phyloP scores from a whole-genome alignment of 2,888 invertebrate genomes.

The Oasisia sp. region DNA sequence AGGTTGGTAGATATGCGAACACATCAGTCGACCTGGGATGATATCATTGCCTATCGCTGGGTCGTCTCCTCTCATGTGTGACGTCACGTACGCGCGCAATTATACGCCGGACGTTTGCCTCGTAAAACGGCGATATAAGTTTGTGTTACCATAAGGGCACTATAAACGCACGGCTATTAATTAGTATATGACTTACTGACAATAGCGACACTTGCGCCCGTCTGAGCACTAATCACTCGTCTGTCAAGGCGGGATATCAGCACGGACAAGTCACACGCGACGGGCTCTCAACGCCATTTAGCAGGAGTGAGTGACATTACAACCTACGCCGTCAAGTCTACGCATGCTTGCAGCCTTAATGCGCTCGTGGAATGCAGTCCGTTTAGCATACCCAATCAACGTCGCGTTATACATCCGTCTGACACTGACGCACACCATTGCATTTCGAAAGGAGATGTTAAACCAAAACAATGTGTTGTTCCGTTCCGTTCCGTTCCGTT shows the following conservation, averaged over 20 bases:
- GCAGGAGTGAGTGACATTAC: neutral
- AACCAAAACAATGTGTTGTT: neutral
- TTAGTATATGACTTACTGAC: neutral
- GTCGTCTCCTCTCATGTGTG: neutral
- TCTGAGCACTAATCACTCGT: neutral
- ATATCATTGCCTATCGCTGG: neutral
- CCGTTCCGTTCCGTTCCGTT: neutral
- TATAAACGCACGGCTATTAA: neutral
- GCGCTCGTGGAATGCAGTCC: neutral
- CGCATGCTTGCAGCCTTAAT: neutral
- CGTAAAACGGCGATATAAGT: constrained; percentile 17
- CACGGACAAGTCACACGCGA: neutral
- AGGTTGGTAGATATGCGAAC: no score
- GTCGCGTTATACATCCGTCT: neutral
- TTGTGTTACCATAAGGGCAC: neutral
- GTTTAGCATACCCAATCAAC: neutral
- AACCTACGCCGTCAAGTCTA: neutral
- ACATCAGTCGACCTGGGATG: no score
- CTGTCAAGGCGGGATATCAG: neutral
- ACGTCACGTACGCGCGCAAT: neutral
- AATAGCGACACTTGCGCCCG: constrained; percentile 7
- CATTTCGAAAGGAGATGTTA: neutral
- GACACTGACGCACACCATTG: neutral
- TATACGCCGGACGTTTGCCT: neutral
- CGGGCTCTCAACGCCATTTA: neutral